Evolutionary conservation across 2,888 invertebrate genomes (phyloP), one percentile per base, ranked within the genome.

Genomic region (Drosophila tanythrix): DNA sequence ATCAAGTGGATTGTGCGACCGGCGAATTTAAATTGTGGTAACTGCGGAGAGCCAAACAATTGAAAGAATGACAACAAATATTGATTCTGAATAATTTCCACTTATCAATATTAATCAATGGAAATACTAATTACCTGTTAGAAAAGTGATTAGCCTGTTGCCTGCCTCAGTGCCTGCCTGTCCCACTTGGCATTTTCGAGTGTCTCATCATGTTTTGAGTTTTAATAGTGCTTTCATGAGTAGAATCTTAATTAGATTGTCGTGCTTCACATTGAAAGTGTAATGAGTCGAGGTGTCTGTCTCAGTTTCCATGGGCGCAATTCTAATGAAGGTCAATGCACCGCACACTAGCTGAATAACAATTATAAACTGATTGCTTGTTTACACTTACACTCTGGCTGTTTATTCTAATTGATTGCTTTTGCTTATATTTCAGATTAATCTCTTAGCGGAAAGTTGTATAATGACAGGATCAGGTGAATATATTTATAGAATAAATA

Each of bases 391-490:
- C 56, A 65, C 27, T 51, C 25, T n/a, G 36, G 36, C 59, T 59
- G 62, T 61, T 74, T 76, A 55, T 60, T 65, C 55, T 76, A 64
- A 78, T 66, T 33, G 56, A 63, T 55, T 64, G 50, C 21, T 46
- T 62, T 64, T 65, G 25, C 46, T 69, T 60, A 18, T 46, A 29
- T 89, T 84, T 59, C 58, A 75, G 77, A 56, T 68, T 67, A 48
- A 48, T 59, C 68, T 35, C 31, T 46, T 53, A 74, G 57, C 60
- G 35, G 55, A 56, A 64, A 50, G 13, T 46, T 74, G 56, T 68
- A 61, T 46, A 74, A 88, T 88, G 88, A 90, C 90, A 70, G 88
- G 90, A 76, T 90, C 88, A 82, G 88, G 88, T 88, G 76, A 88
- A 67, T 76, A 62, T 21, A 59, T 27, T 53, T 15, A 6, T 0